phyloP scores from a whole-genome alignment of 2,888 invertebrate species.

The Ormia ochracea region DNA sequence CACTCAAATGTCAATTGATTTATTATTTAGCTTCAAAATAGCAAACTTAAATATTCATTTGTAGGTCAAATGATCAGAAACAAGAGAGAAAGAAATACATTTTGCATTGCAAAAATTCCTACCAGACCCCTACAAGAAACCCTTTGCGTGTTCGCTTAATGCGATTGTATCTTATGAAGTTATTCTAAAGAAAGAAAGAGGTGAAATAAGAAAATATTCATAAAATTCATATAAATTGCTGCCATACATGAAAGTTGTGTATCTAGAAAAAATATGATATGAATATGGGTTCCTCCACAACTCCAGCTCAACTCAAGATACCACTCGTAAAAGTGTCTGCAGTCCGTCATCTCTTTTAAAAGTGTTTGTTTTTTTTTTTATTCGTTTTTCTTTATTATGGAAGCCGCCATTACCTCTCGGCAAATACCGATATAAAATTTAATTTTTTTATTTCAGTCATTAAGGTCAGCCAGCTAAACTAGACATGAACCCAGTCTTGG shows the following conservation, averaged over 20 bases:
- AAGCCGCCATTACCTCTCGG: background rate
- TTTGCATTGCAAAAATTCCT: conserved; percentile 7
- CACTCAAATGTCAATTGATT: conserved; percentile 34
- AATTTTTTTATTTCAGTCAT: conserved; percentile 8
- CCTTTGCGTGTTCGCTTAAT: conserved; percentile 15
- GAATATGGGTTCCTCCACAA: background rate
- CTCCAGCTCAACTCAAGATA: background rate
- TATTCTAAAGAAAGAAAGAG: background rate
- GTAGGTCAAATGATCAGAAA: conserved; percentile 35
- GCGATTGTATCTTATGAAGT: too few relatives aligned
- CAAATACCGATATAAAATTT: too few relatives aligned
- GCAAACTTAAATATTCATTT: conserved; percentile 22
- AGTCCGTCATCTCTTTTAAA: background rate
- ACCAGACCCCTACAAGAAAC: background rate
- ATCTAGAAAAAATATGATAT: background rate
- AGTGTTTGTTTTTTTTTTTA: background rate
- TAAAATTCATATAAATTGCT: conserved; percentile 7
- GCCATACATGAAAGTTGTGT: background rate
- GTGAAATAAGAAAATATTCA: background rate
- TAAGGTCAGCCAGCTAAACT: conserved; percentile 20
- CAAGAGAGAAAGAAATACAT: background rate
- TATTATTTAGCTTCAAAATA: conserved; percentile 31
- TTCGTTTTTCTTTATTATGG: background rate
- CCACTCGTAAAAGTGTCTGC: background rate
- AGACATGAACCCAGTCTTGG: background rate